Percentiles rank a stretch among this genome's conserved stretches.
Evolutionary conservation across 2,888 invertebrate species (phyloP).

Genomic region (Nineta flava): DNA sequence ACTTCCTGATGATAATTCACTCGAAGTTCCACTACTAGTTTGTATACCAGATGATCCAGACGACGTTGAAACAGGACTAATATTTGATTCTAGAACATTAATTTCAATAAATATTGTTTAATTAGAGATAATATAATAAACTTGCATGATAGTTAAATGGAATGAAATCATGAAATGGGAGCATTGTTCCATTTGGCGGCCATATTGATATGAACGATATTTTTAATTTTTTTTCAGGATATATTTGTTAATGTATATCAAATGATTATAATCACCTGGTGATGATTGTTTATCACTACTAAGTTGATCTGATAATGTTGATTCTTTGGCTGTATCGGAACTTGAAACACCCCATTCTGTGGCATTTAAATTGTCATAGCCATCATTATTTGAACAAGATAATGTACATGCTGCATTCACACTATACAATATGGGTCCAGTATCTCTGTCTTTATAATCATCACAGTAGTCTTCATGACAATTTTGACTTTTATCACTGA

Average conservation of each 20-base stretch:
- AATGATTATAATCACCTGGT: not conserved
- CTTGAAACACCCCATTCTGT: not conserved
- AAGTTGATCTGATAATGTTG: not conserved
- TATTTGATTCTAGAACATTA: conserved; percentile 14
- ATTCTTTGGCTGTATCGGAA: not conserved
- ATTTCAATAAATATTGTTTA: too few species aligned
- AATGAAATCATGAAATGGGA: too few species aligned
- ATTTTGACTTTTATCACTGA: not conserved
- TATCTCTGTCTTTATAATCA: too few species aligned
- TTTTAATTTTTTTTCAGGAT: too few species aligned
- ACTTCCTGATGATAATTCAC: conserved; percentile 8
- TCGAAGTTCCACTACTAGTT: conserved; percentile 11
- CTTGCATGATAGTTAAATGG: too few species aligned
- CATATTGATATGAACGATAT: not conserved
- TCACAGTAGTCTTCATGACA: not conserved
- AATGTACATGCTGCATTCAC: too few species aligned
- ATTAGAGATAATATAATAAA: too few species aligned
- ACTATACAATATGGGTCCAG: too few species aligned
- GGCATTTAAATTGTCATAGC: not conserved
- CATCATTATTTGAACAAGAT: not conserved
- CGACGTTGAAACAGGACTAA: conserved; percentile 9
- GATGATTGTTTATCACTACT: not conserved
- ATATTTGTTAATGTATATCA: too few species aligned
- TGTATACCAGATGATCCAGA: conserved; percentile 15
- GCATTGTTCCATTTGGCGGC: too few species aligned